These are phyloP conservation scores for Catajapyx aquilonaris DNA, from an alignment of 1,140 invertebrate genomes.

Conservation along the genomic window DNA sequence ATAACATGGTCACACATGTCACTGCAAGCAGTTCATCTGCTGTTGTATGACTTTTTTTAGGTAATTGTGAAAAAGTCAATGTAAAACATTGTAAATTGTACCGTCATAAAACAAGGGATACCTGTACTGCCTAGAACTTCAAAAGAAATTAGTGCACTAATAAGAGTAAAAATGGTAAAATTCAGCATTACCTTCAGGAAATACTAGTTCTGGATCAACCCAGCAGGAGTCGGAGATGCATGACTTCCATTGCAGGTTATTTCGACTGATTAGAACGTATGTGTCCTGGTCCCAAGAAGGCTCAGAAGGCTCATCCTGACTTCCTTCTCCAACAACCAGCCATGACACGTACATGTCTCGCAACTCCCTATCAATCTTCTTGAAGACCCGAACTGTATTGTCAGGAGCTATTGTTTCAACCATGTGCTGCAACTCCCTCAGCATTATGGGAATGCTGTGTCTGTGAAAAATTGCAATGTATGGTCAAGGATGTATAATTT, in stretches of 20 bases:
- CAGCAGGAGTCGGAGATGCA: neutral
- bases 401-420: conserved; percentile 25
- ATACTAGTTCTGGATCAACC: neutral
- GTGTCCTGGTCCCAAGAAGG: conserved; percentile 11
- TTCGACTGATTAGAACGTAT: neutral
- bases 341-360: conserved; percentile 24
- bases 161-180: too few relatives aligned
- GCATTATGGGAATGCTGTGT: conserved; percentile 25
- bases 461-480: conserved; percentile 15
- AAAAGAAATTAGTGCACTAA: too few relatives aligned
- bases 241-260: neutral
- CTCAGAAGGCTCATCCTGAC: conserved; percentile 18
- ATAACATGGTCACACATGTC: too few relatives aligned
- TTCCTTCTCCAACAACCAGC: neutral
- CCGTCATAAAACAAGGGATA: too few relatives aligned
- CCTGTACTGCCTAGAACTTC: too few relatives aligned
- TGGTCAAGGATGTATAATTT: too few relatives aligned
- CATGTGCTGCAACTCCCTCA: conserved; percentile 31
- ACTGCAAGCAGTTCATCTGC: too few relatives aligned
- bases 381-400: conserved; percentile 18
- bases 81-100: too few relatives aligned
- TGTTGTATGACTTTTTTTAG: too few relatives aligned
- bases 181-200: neutral
- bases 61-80: too few relatives aligned
- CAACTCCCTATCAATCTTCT: conserved; percentile 9